A percentile compares a stretch with the other conserved stretches of the same genome.
These are phyloP conservation scores for Gobio occitaniae DNA, from an alignment of 2,797 vertebrate species.

Conservation along the genomic window DNA sequence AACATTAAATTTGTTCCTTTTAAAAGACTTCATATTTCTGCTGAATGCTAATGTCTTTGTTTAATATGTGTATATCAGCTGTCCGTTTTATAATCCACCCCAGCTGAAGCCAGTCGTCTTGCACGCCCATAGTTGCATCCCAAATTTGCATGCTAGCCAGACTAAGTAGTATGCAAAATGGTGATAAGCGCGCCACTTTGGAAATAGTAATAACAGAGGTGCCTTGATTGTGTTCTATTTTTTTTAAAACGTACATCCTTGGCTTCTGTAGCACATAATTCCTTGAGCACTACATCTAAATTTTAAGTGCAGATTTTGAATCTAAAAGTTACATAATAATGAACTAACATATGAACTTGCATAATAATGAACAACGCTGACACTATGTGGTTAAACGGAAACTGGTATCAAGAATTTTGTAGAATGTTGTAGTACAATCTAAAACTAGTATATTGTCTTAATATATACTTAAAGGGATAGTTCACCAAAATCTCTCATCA, in stretches of 20 bases:
- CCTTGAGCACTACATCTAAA: neutral
- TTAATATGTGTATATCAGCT: neutral
- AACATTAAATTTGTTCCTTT: neutral
- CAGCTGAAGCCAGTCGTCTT: neutral
- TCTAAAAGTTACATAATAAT: neutral
- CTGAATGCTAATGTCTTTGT: conserved; percentile 11
- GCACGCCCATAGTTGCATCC: neutral
- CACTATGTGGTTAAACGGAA: neutral
- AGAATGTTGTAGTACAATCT: neutral
- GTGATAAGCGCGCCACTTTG: neutral
- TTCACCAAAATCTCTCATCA: neutral
- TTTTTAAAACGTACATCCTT: neutral
- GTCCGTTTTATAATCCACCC: neutral
- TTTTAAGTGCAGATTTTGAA: neutral
- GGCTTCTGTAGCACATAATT: neutral
- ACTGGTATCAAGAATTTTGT: too few species aligned
- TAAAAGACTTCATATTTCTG: neutral
- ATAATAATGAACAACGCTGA: neutral
- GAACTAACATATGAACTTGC: neutral
- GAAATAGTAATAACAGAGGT: neutral
- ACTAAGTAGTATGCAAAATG: neutral
- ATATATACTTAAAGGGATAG: neutral
- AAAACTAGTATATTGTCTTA: neutral
- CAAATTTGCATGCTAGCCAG: neutral
- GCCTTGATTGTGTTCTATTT: neutral